Conservation (phyloP, 2,888 invertebrate genomes). For the Papilio demoleus region DNA sequence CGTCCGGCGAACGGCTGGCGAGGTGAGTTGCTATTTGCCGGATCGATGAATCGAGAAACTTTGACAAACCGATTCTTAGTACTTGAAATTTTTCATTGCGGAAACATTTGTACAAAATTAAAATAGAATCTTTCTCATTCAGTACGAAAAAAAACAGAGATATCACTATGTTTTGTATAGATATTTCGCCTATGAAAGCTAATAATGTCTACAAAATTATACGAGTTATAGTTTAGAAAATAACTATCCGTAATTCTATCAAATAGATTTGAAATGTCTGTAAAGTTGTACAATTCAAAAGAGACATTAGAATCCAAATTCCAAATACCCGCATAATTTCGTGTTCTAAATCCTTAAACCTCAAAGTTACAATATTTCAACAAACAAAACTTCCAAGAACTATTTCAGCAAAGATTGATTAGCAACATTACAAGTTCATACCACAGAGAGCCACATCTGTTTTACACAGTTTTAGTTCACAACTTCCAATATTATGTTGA, state of each 20-base stretch:
- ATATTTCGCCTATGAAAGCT: not conserved
- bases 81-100: conserved; percentile 3
- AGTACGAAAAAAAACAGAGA: not conserved
- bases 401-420: conserved; percentile 12
- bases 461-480: not conserved
- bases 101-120: not conserved
- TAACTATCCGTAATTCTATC: not conserved
- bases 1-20: conserved; percentile 44
- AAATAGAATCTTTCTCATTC: not conserved
- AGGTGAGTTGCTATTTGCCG: conserved; percentile 44
- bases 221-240: not conserved
- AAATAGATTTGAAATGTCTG: not conserved
- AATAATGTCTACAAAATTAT: too few relatives aligned
- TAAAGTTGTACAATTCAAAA: not conserved
- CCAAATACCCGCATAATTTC: not conserved
- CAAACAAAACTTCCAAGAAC: not conserved
- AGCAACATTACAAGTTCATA: conserved; percentile 23
- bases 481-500: conserved; percentile 24
- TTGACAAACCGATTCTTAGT: conserved; percentile 4
- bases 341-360: not conserved
- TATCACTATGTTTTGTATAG: not conserved
- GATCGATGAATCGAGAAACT: conserved; percentile 44
- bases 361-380: conserved; percentile 4
- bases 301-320: not conserved
- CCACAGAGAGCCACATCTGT: conserved; percentile 21